Evolutionary conservation across 1,140 invertebrate species (phyloP).

Genomic region (Plutomurus gul): DNA sequence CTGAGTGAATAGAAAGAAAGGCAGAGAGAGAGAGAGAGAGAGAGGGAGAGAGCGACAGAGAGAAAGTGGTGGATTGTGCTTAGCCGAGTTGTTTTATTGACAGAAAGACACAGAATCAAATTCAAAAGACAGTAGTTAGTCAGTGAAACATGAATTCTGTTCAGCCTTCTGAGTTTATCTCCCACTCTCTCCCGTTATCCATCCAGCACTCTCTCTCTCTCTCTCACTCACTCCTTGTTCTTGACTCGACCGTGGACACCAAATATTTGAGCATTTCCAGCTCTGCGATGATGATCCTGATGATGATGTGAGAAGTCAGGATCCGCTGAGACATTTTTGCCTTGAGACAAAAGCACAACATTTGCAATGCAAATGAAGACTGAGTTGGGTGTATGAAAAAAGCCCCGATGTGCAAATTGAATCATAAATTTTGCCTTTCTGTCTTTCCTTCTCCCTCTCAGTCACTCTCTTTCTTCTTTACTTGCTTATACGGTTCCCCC

Average conservation of each 20-base stretch:
- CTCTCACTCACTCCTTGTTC: neutral
- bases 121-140: conserved; percentile 28
- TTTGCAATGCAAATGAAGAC: conserved; percentile 53
- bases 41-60: neutral
- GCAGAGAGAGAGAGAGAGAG: neutral
- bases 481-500: neutral
- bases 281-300: conserved; percentile 33
- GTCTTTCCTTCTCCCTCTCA: conserved; percentile 8
- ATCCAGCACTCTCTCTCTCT: neutral
- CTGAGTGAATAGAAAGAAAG: neutral
- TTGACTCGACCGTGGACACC: neutral
- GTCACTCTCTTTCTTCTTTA: conserved; percentile 27
- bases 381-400: conserved; percentile 44
- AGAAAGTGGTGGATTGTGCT: conserved; percentile 9
- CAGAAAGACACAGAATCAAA: conserved; percentile 28
- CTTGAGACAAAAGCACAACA: conserved; percentile 44
- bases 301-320: conserved; percentile 45
- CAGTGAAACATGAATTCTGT: neutral
- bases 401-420: conserved; percentile 53
- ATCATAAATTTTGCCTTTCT: conserved; percentile 52
- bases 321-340: conserved; percentile 50
- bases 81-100: conserved; percentile 19
- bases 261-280: conserved; percentile 29
- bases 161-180: neutral
- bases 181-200: too few relatives aligned